Evolutionary conservation across 2,113 vertebrate genomes (phyloP).

Genomic region (Natator depressus): DNA sequence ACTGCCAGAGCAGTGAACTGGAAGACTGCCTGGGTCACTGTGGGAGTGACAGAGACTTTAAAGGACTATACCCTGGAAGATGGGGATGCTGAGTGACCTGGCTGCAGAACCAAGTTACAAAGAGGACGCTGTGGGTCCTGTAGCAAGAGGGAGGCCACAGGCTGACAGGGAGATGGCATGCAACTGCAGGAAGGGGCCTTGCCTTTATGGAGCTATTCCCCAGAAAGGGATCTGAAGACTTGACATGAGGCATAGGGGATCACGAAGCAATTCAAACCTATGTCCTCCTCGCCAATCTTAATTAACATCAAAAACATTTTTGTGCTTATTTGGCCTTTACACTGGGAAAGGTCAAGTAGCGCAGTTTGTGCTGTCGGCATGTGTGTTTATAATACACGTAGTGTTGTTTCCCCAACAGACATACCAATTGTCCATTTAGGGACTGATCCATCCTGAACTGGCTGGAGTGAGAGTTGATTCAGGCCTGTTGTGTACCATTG

Average conservation of each 20-base stretch:
- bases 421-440: not conserved
- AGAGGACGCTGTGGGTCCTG: too few relatives aligned
- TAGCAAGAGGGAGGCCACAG: too few relatives aligned
- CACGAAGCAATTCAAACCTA: not conserved
- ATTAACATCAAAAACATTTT: not conserved
- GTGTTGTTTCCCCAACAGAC: accelerated
- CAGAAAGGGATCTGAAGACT: too few relatives aligned
- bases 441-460: not conserved
- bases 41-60: too few relatives aligned
- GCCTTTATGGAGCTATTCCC: too few relatives aligned
- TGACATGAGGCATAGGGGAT: not conserved
- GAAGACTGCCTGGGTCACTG: too few relatives aligned
- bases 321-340: not conserved
- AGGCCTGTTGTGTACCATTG: not conserved
- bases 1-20: not conserved
- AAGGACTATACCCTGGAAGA: too few relatives aligned
- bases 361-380: not conserved
- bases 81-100: too few relatives aligned
- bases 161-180: too few relatives aligned
- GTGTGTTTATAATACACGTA: not conserved
- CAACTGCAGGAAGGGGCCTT: too few relatives aligned
- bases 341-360: not conserved
- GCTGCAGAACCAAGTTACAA: too few relatives aligned
- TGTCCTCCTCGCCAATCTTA: not conserved
- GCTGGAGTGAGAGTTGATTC: not conserved